Conservation (phyloP, 2,888 invertebrate genomes). For the Oscheius onirici region DNA sequence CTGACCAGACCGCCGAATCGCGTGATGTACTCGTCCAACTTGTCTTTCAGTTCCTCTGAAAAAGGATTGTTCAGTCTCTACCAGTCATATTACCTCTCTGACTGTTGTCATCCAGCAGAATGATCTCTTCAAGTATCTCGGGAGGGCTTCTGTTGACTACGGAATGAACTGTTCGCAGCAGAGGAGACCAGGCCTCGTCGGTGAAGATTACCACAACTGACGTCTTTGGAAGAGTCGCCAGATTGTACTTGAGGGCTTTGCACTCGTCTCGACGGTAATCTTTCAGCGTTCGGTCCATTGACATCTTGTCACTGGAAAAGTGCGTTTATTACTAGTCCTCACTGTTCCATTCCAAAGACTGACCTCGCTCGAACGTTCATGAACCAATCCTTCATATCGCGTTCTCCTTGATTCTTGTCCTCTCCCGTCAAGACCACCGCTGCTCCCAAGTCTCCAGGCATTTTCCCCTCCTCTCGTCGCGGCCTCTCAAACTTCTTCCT, state of each 20-base stretch:
- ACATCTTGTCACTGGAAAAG: constrained; percentile 74
- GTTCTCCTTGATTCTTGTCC: constrained; percentile 48
- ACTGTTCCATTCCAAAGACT: constrained; percentile 2
- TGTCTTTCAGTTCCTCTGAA: constrained; percentile 79
- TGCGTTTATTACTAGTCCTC: background rate
- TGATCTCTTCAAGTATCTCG: constrained; percentile 85
- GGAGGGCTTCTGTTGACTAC: constrained; percentile 83
- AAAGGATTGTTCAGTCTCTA: constrained; percentile 36
- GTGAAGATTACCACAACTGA: constrained; percentile 81
- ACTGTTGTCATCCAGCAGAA: constrained; percentile 93
- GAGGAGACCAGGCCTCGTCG: constrained; percentile 87
- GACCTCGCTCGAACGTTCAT: constrained; percentile 67
- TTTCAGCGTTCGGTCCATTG: constrained; percentile 73
- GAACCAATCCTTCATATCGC: constrained; percentile 67
- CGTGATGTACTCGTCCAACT: constrained; percentile 82
- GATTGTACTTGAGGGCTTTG: constrained; percentile 77
- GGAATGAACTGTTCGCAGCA: constrained; percentile 83
- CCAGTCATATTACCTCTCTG: constrained; percentile 73
- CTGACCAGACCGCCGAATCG: constrained; percentile 76
- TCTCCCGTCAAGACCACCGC: constrained; percentile 52
- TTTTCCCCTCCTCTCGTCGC: constrained; percentile 17
- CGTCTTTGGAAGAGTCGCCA: constrained; percentile 38
- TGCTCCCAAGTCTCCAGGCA: constrained; percentile 60
- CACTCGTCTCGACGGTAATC: constrained; percentile 73
- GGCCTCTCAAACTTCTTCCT: constrained; percentile 1